phyloP scores from a whole-genome alignment of 2,888 invertebrate genomes.

The Darwinula stevensoni region DNA sequence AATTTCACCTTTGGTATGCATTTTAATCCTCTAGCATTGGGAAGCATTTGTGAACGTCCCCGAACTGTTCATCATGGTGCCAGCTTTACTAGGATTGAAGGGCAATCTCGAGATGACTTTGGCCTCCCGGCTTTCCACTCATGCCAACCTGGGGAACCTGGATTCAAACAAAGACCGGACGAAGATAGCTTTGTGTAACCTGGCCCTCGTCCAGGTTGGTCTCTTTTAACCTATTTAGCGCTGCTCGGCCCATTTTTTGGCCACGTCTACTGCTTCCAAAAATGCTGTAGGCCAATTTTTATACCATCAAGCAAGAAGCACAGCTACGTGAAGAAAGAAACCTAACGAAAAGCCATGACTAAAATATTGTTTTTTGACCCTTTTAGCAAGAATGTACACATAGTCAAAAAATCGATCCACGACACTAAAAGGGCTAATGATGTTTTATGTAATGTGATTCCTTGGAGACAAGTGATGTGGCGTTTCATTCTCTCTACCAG shows the following conservation, averaged over 20 bases:
- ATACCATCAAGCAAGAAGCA: no score
- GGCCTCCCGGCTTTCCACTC: conserved; percentile 9
- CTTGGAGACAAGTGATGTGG: not conserved
- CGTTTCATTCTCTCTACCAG: not conserved
- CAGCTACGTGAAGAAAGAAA: no score
- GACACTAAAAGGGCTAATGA: no score
- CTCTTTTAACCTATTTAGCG: not conserved
- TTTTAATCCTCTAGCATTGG: conserved; percentile 4
- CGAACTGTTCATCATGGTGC: conserved; percentile 21
- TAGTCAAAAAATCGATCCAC: no score
- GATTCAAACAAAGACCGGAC: conserved; percentile 16
- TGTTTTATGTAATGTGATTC: no score
- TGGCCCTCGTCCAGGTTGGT: conserved; percentile 21
- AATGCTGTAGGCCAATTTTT: no score
- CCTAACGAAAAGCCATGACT: no score
- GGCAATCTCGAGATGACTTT: conserved; percentile 18
- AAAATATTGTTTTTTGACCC: no score
- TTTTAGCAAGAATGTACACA: no score
- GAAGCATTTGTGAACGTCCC: conserved; percentile 9
- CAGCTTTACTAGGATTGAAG: conserved; percentile 22
- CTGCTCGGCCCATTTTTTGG: not conserved
- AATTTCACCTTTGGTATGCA: no score
- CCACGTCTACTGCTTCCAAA: no score
- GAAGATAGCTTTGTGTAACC: conserved; percentile 19
- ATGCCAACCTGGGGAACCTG: conserved; percentile 23